A percentile compares a stretch with the other conserved stretches of the same genome.
Evolutionary conservation across 2,113 vertebrate genomes (phyloP).

Genomic region (Nanger granti): DNA sequence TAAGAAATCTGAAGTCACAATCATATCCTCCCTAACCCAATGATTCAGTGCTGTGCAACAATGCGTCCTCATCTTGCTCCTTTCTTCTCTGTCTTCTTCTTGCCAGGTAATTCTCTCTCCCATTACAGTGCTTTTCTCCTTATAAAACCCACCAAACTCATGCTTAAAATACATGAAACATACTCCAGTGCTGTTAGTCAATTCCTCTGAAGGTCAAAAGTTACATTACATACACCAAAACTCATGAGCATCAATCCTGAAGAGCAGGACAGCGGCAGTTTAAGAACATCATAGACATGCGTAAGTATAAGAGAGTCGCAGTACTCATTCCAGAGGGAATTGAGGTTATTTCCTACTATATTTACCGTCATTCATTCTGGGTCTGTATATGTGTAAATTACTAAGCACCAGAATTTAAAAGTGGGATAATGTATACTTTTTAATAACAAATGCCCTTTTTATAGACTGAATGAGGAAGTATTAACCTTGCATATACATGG

Average conservation of each 20-base stretch:
- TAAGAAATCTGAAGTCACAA: slow-evolving; percentile 22
- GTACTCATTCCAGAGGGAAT: background rate
- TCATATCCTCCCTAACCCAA: background rate
- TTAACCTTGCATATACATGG: background rate
- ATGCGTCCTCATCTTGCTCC: background rate
- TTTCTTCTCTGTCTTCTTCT: background rate
- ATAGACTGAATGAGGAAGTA: background rate
- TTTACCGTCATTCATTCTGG: background rate
- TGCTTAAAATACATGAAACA: slow-evolving; percentile 49
- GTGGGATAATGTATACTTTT: background rate
- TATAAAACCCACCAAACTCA: slow-evolving; percentile 14
- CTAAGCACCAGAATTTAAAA: slow-evolving; percentile 16
- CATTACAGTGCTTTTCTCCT: background rate
- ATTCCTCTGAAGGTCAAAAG: slow-evolving; percentile 47
- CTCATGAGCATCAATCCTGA: background rate
- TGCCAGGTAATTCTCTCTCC: background rate
- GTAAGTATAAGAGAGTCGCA: slow-evolving; percentile 8
- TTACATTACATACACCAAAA: slow-evolving; percentile 28
- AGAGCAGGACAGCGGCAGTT: slow-evolving; percentile 28
- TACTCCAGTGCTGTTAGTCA: slow-evolving; percentile 22
- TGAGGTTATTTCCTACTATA: background rate
- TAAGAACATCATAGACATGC: slow-evolving; percentile 37
- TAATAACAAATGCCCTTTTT: background rate
- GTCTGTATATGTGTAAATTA: background rate
- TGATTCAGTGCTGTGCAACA: background rate